These are phyloP conservation scores for Ploceus nigricollis DNA, from an alignment of 2,113 vertebrate genomes.

Conservation along the genomic window DNA sequence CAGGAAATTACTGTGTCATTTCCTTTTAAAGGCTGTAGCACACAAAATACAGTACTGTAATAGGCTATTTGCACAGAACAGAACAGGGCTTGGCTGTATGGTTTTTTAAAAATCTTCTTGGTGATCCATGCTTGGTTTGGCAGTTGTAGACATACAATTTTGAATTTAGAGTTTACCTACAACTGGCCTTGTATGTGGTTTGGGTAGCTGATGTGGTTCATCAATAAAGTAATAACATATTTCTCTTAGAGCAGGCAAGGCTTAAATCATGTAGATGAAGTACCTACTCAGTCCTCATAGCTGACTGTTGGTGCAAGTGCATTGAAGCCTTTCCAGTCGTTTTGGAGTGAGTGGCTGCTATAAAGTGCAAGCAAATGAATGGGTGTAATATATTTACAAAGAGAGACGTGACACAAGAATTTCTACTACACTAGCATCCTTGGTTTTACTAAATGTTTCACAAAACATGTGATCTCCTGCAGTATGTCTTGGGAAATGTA, in stretches of 20 bases:
- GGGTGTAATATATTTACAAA: neutral
- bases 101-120: neutral
- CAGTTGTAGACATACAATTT: neutral
- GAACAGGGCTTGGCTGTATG: neutral
- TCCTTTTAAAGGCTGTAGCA: neutral
- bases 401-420: neutral
- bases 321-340: neutral
- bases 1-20: slow-evolving; percentile 11
- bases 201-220: neutral
- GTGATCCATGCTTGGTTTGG: neutral
- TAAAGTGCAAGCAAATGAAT: neutral
- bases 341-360: neutral
- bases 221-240: neutral
- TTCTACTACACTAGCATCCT: neutral
- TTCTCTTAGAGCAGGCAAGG: neutral
- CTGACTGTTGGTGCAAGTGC: neutral
- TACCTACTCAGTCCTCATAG: neutral
- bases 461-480: neutral
- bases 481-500: neutral
- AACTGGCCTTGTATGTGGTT: neutral
- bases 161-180: neutral
- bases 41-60: neutral
- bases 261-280: neutral
- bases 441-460: neutral
- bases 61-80: neutral